Base-by-base conservation (phyloP, 2,888 invertebrate species). In the Synanthedon tipuliformis region DNA sequence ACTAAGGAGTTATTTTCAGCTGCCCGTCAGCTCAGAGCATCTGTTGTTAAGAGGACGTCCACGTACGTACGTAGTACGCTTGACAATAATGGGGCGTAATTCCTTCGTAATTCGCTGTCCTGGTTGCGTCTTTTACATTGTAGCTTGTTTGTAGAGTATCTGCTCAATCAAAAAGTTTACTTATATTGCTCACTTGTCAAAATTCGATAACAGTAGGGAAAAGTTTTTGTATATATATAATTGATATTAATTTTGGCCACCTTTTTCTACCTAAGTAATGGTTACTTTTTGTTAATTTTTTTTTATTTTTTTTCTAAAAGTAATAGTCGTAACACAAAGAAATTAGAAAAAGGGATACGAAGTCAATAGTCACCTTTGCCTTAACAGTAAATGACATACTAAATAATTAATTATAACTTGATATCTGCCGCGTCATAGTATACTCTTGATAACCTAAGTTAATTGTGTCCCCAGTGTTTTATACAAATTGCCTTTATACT, bases 401-500 rank as follows among this genome's bases (percentile, higher is more conserved):
- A 34, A 34, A 15, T 45, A 45, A 45, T 45, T 45, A 45, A 45
- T 45, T 45, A 13, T 12, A 45, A 8, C 13, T 45, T 15, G 12
- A n/a, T 45, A 45, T 13, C 45, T 7, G 45, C 13, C 45, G 45
- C 13, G n/a, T n/a, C 13, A 45, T 11, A 5, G 27, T 34, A 34
- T 34, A 34, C 8, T 45, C 45, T 57, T 61, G 56, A 56, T 61
- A 57, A 58, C 62, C 61, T 53, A 55, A 12, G 53, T 54, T 59
- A 59, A 61, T 61, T 58, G 61, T 59, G 57, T 54, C 54, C 52
- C 10, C 34, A 34, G 45, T 60, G n/a, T 8, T 45, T 45, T 13
- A 45, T 45, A 45, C 45, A 45, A 45, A 45, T 15, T 34, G 10
- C 2, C 34, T 10, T 34, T 34, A 10, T 34, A 34, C 34, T 34